phyloP scores from a whole-genome alignment of 2,113 vertebrate species.

The Parus major region DNA sequence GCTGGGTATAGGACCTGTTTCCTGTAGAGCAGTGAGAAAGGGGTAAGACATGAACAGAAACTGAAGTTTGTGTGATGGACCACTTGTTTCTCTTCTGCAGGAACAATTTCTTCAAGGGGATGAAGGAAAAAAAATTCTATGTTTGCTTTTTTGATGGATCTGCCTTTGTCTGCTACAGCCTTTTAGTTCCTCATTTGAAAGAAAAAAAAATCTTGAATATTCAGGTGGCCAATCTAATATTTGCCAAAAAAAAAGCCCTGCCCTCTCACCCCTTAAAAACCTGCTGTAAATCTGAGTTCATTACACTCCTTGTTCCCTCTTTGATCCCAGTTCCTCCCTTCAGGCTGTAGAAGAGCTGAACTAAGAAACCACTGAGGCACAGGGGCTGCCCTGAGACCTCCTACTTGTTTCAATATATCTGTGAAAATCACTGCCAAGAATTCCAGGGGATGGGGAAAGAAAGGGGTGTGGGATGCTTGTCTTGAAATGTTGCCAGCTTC shows the following conservation, averaged over 20 bases:
- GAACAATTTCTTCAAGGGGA: background rate
- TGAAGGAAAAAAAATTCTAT: background rate
- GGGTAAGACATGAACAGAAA: background rate
- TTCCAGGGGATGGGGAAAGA: background rate
- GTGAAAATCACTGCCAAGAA: background rate
- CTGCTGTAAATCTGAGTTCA: background rate
- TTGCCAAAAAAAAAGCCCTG: accelerated
- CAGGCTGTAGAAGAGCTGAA: background rate
- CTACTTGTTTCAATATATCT: background rate
- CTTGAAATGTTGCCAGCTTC: background rate
- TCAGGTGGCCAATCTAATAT: background rate
- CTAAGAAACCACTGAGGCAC: background rate
- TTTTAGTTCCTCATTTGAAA: background rate
- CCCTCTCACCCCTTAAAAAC: background rate
- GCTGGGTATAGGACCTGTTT: background rate
- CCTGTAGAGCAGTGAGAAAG: background rate
- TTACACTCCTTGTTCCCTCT: background rate
- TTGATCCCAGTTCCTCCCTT: background rate
- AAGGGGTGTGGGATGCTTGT: background rate
- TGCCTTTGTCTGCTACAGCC: background rate
- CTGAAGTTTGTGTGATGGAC: background rate
- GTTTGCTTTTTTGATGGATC: background rate
- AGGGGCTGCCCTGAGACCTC: background rate
- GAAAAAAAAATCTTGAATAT: background rate
- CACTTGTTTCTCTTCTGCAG: background rate